A percentile compares a stretch with the other conserved stretches of the same genome.
Evolutionary conservation across 2,797 vertebrate species (phyloP).

Genomic region (Clarias platycephalus): DNA sequence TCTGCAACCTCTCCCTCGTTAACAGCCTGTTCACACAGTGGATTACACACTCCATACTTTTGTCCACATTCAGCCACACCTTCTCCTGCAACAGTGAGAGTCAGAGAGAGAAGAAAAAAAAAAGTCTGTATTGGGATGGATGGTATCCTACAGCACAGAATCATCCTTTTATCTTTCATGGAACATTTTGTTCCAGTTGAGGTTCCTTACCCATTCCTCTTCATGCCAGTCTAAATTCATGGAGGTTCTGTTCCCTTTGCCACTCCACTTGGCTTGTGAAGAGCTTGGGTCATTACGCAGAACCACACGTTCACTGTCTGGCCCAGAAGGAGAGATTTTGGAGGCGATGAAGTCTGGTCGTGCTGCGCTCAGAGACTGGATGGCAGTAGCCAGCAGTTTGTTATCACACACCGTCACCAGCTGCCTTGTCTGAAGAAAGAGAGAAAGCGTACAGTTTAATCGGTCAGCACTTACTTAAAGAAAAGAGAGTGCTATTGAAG

Average conservation of each 20-base stretch:
- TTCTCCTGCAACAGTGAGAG: constrained; percentile 80
- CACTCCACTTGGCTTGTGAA: constrained; percentile 81
- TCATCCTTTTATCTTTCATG: neutral
- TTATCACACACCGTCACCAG: constrained; percentile 94
- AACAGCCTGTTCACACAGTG: constrained; percentile 91
- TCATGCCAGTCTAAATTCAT: constrained; percentile 87
- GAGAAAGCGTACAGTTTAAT: neutral
- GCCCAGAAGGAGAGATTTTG: constrained; percentile 81
- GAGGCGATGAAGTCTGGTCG: constrained; percentile 87
- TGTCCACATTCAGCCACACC: constrained; percentile 95
- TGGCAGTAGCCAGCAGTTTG: constrained; percentile 90
- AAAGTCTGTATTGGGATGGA: neutral
- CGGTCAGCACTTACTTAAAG: neutral
- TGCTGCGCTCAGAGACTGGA: constrained; percentile 88
- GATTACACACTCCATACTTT: constrained; percentile 97
- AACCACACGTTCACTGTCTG: constrained; percentile 83
- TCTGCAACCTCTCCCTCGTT: constrained; percentile 84
- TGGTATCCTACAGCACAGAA: neutral
- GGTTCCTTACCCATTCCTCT: constrained; percentile 90
- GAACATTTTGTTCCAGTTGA: neutral
- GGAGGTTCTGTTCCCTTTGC: constrained; percentile 85
- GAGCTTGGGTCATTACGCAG: constrained; percentile 85
- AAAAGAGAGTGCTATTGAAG: neutral
- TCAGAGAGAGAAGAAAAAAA: neutral
- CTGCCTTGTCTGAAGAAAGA: constrained; percentile 84